phyloP scores from a whole-genome alignment of 2,797 vertebrate species.

The Vultur gryphus region DNA sequence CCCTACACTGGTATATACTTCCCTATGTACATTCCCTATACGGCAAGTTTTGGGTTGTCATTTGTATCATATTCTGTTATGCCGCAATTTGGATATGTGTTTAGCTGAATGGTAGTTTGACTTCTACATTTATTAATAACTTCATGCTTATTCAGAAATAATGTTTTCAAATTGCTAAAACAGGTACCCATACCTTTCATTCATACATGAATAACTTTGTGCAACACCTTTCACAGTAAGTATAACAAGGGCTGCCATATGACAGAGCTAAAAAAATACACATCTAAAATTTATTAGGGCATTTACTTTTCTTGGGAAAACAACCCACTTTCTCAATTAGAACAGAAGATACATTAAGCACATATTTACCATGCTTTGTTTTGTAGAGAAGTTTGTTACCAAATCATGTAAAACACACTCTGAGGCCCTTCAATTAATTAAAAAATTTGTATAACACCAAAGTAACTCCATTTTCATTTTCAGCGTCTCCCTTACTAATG shows the following conservation, averaged over 20 bases:
- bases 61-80: not conserved
- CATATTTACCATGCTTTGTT: not conserved
- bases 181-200: not conserved
- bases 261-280: not conserved
- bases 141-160: not conserved
- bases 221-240: not conserved
- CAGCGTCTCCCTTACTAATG: not conserved
- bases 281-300: not conserved
- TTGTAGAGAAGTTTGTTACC: not conserved
- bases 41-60: not conserved
- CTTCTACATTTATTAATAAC: not conserved
- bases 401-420: not conserved
- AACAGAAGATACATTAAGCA: not conserved
- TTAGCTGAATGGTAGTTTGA: not conserved
- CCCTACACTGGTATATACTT: not conserved
- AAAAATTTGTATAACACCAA: not conserved
- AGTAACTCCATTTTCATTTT: not conserved
- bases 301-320: slow-evolving; percentile 11
- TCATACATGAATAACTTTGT: not conserved
- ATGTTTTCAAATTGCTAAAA: not conserved
- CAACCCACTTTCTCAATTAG: not conserved
- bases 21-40: no score
- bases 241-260: not conserved
- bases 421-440: not conserved
- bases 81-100: not conserved